phyloP scores from a whole-genome alignment of 1,140 invertebrate species.

The Ips typographus region DNA sequence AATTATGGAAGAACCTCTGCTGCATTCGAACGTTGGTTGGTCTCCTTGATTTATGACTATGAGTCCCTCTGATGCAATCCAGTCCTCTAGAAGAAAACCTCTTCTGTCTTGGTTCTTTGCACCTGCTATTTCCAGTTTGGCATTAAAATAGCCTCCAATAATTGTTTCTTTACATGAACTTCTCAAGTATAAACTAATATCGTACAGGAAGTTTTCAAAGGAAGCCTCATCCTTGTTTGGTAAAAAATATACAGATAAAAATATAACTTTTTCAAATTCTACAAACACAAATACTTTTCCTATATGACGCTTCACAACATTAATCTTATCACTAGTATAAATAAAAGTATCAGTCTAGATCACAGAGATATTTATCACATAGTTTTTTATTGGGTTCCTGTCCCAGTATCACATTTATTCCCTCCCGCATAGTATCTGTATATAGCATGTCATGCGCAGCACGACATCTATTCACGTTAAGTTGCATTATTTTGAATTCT shows the following conservation, averaged over 20 bases:
- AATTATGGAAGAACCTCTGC: background rate
- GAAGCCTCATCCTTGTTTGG: background rate
- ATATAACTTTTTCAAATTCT: background rate
- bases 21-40: background rate
- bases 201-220: background rate
- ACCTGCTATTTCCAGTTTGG: background rate
- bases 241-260: background rate
- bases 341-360: background rate
- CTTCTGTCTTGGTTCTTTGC: constrained; percentile 6
- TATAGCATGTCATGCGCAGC: background rate
- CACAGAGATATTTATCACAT: background rate
- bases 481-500: background rate
- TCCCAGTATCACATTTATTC: background rate
- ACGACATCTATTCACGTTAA: background rate
- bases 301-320: background rate
- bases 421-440: background rate
- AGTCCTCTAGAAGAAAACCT: background rate
- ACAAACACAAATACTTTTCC: background rate
- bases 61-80: background rate
- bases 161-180: background rate
- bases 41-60: background rate
- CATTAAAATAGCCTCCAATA: constrained; percentile 1
- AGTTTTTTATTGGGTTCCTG: background rate
- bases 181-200: background rate
- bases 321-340: background rate